Evolutionary conservation across 2,797 vertebrate species (phyloP).

Genomic region (Meriones psammophilus): DNA sequence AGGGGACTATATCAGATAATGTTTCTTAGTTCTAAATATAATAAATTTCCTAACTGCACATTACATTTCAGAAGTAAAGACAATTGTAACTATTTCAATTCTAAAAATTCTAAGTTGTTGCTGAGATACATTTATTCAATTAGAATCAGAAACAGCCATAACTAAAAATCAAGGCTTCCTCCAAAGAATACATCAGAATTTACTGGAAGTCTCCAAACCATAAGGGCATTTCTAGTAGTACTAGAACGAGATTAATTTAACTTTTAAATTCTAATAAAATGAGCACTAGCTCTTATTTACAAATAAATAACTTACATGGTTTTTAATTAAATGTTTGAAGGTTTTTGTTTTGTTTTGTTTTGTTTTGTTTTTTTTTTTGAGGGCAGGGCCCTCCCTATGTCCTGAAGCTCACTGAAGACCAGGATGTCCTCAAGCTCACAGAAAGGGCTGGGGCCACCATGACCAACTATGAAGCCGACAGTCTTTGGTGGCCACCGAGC

Average conservation of each 20-base stretch:
- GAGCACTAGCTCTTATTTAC: slow-evolving; percentile 17
- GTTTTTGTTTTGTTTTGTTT: no score
- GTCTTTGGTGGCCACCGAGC: no score
- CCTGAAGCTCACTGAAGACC: background rate
- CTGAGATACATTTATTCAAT: background rate
- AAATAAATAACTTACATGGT: background rate
- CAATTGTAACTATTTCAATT: slow-evolving; percentile 42
- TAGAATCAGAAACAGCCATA: background rate
- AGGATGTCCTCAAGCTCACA: background rate
- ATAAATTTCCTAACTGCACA: background rate
- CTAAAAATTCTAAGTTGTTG: slow-evolving; percentile 12
- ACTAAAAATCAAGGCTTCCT: slow-evolving; percentile 30
- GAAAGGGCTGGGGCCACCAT: background rate
- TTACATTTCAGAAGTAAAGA: slow-evolving; percentile 15
- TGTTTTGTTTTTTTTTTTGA: no score
- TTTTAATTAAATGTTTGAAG: slow-evolving; percentile 34
- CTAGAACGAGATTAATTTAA: background rate
- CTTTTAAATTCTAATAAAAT: slow-evolving; percentile 45
- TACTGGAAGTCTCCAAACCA: background rate
- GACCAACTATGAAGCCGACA: background rate
- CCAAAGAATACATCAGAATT: slow-evolving; percentile 2
- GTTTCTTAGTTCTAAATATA: background rate
- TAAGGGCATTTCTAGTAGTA: background rate
- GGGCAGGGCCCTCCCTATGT: no score
- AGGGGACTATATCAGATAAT: background rate